These are phyloP conservation scores for Tinea trinotella DNA, from an alignment of 2,888 invertebrate genomes.

Conservation along the genomic window DNA sequence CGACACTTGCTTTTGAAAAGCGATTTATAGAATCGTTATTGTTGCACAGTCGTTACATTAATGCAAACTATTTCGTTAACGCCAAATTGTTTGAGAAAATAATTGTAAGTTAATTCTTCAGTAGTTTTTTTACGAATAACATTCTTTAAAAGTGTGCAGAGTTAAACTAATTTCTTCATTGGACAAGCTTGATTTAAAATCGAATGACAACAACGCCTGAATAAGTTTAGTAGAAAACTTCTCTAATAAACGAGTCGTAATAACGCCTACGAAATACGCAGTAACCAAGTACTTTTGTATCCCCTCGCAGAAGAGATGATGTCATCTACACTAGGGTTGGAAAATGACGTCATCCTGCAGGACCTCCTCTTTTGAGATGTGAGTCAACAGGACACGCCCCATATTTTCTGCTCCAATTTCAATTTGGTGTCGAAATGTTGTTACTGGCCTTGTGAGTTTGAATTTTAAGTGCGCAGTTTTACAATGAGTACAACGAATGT, in stretches of 20 bases:
- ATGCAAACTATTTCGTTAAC: too few species aligned
- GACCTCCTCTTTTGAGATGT: conserved; percentile 38
- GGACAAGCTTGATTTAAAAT: too few species aligned
- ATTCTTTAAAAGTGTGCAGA: too few species aligned
- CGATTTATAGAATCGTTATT: background rate
- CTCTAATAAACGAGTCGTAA: background rate
- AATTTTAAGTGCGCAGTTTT: background rate
- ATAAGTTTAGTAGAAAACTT: background rate
- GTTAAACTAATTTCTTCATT: too few species aligned
- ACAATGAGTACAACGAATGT: background rate
- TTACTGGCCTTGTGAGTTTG: background rate
- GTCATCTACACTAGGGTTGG: conserved; percentile 43
- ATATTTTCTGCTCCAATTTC: conserved; percentile 15
- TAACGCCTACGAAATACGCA: conserved; percentile 22
- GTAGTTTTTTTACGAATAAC: too few species aligned
- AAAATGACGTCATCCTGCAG: conserved; percentile 42
- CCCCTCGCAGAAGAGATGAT: conserved; percentile 34
- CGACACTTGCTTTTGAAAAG: conserved; percentile 42
- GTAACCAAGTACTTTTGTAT: conserved; percentile 21
- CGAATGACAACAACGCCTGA: background rate
- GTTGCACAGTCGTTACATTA: too few species aligned
- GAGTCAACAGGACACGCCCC: conserved; percentile 53
- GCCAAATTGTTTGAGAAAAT: too few species aligned
- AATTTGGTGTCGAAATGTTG: conserved; percentile 5
- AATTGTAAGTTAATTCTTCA: too few species aligned